A percentile compares a stretch with the other conserved stretches of the same genome.
These are phyloP conservation scores for Leptinotarsa undecemlineata DNA, from an alignment of 1,140 invertebrate genomes.

Conservation along the genomic window DNA sequence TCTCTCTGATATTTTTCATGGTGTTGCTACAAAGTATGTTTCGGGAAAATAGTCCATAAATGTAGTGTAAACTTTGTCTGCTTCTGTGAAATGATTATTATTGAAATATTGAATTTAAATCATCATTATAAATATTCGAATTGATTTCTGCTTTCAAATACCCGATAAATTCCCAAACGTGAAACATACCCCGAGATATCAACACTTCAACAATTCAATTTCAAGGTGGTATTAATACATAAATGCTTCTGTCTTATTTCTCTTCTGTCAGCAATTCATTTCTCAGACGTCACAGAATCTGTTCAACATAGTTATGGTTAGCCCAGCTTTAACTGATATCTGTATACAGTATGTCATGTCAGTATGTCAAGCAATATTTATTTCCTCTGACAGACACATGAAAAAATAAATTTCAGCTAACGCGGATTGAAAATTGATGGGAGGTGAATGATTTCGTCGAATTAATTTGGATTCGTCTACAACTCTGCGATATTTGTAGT, in stretches of 20 bases:
- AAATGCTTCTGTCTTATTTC: conserved; percentile 32
- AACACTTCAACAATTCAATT: not conserved
- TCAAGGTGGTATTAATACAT: not conserved
- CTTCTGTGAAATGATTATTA: too few species aligned
- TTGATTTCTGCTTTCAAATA: too few species aligned
- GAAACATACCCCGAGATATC: too few species aligned
- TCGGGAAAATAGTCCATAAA: too few species aligned
- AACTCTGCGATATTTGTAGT: too few species aligned
- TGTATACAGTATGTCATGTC: conserved; percentile 19
- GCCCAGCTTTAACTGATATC: conserved; percentile 18
- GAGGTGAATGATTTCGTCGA: conserved; percentile 2
- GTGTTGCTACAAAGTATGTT: too few species aligned
- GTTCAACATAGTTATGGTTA: conserved; percentile 32
- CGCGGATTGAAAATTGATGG: conserved; percentile 5
- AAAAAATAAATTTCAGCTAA: conserved; percentile 14
- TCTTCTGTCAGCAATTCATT: conserved; percentile 33
- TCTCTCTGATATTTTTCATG: too few species aligned
- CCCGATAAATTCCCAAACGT: too few species aligned
- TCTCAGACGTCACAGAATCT: conserved; percentile 32
- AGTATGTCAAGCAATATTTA: conserved; percentile 22
- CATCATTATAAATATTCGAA: too few species aligned
- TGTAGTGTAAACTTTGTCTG: too few species aligned
- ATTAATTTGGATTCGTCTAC: not conserved
- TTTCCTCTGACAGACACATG: conserved; percentile 14
- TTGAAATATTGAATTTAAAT: too few species aligned